Conservation (phyloP, 2,797 vertebrate species). For the Simalia tracyae region DNA sequence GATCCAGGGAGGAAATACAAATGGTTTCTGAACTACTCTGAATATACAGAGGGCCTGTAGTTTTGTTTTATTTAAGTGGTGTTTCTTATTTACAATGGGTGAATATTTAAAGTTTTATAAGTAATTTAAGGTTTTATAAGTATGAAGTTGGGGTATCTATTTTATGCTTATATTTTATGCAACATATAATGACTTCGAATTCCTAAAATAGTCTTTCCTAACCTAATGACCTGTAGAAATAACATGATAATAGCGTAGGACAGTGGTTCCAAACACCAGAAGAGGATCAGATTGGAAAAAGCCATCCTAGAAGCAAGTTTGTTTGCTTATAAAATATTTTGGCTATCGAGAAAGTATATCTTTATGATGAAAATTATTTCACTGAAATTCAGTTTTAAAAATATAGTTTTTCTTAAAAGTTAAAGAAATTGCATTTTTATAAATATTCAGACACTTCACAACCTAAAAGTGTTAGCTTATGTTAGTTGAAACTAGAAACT, state of each 20-base stretch:
- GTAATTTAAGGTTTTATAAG: background rate
- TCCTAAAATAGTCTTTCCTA: background rate
- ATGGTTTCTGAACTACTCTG: background rate
- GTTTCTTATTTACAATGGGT: background rate
- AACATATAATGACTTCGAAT: background rate
- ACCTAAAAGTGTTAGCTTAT: background rate
- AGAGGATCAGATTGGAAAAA: background rate
- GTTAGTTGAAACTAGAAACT: background rate
- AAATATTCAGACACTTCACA: background rate
- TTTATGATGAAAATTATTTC: background rate
- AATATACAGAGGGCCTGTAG: background rate
- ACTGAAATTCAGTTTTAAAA: background rate
- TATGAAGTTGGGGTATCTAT: background rate
- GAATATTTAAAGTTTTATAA: background rate
- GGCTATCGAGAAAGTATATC: background rate
- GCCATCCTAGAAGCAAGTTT: background rate
- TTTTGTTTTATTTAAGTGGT: background rate
- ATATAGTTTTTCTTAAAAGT: background rate
- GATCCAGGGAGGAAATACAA: background rate
- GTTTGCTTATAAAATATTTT: background rate
- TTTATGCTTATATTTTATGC: background rate
- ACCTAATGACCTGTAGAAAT: background rate
- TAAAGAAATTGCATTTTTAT: background rate
- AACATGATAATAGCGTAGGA: background rate
- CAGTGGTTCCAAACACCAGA: background rate